These are phyloP conservation scores for Anser cygnoides DNA, from an alignment of 2,113 vertebrate genomes.

Conservation along the genomic window DNA sequence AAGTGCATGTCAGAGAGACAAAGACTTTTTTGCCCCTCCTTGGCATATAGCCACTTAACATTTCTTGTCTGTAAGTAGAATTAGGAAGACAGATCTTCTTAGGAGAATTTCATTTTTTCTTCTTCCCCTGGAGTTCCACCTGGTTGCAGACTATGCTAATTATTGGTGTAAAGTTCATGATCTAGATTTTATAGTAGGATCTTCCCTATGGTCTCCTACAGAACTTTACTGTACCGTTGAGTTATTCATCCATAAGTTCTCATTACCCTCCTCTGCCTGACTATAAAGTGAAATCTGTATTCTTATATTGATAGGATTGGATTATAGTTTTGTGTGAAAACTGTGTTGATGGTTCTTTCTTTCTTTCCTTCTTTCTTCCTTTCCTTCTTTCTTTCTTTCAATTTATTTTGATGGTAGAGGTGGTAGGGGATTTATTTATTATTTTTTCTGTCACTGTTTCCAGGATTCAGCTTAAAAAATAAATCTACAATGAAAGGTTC, in stretches of 20 bases:
- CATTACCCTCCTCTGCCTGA: not conserved
- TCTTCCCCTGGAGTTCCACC: not conserved
- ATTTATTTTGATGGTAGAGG: fast-evolving
- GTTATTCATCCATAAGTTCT: not conserved
- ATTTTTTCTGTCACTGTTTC: not conserved
- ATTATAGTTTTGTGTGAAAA: not conserved
- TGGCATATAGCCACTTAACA: not conserved
- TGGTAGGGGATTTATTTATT: too few species aligned
- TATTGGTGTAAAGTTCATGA: slow-evolving; percentile 19
- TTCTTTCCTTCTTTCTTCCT: too few species aligned
- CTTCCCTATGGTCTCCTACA: not conserved
- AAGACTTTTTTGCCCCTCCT: not conserved
- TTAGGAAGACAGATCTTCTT: not conserved
- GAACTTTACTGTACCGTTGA: not conserved
- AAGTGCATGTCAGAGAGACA: not conserved
- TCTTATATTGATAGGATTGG: not conserved
- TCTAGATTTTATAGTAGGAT: not conserved
- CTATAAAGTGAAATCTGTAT: not conserved
- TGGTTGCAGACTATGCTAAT: not conserved
- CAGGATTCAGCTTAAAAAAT: not conserved
- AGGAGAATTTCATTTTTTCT: not conserved
- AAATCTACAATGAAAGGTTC: not conserved
- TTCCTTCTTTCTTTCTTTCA: not conserved
- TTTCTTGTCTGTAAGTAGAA: not conserved
- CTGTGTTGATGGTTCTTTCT: not conserved